Percentiles rank a stretch among this genome's conserved stretches.
phyloP scores from a whole-genome alignment of 1,140 invertebrate genomes.

The Alviniconcha marisindica region DNA sequence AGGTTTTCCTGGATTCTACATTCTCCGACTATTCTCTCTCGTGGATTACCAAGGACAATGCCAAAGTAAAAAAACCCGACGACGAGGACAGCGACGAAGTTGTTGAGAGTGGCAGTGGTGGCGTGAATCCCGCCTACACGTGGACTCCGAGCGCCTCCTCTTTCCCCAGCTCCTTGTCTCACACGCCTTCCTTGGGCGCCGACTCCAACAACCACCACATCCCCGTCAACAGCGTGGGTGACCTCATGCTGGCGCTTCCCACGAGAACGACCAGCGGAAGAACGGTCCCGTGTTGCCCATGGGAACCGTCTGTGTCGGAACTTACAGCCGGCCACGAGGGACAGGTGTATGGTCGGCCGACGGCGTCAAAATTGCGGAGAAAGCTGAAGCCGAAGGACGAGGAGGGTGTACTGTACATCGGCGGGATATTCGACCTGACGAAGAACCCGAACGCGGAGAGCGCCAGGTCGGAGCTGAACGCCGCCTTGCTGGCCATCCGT shows the following conservation, averaged over 20 bases:
- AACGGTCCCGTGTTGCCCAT: neutral
- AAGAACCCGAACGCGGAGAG: conserved; percentile 73
- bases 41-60: conserved; percentile 22
- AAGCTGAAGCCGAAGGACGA: neutral
- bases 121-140: neutral
- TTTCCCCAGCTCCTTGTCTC: neutral
- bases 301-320: neutral
- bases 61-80: too few species aligned
- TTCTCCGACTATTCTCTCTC: conserved; percentile 18
- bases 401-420: conserved; percentile 49
- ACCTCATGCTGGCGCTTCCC: neutral
- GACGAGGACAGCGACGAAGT: neutral
- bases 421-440: conserved; percentile 86
- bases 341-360: neutral
- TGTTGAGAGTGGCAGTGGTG: neutral
- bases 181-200: neutral
- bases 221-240: neutral
- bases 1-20: conserved; percentile 15
- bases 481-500: conserved; percentile 84
- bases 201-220: neutral
- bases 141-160: neutral
- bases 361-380: neutral
- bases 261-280: neutral
- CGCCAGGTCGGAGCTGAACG: conserved; percentile 84
- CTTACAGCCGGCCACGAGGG: neutral